Evolutionary conservation across 2,888 invertebrate species (phyloP).

Genomic region (Danaus chrysippus): DNA sequence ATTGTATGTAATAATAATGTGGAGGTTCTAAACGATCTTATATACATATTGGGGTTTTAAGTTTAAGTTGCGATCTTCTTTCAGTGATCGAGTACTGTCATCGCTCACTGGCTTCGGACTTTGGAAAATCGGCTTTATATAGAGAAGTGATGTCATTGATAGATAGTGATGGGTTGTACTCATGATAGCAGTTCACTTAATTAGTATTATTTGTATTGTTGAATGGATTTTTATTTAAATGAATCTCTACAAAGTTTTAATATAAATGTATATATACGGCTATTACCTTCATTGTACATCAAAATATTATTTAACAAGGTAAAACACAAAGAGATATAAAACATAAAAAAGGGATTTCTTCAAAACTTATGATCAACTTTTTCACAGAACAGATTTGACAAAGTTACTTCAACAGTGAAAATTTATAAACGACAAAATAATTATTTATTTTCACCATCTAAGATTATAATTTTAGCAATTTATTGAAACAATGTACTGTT

Average conservation of each 20-base stretch:
- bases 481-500: no score
- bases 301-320: not conserved
- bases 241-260: no score
- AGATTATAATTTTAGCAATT: no score
- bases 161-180: slow-evolving; percentile 25
- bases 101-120: slow-evolving; percentile 45
- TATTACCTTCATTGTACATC: not conserved
- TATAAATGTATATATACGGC: no score
- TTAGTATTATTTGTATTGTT: slow-evolving; percentile 15
- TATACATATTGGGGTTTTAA: slow-evolving; percentile 27
- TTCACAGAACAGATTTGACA: no score
- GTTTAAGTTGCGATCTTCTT: slow-evolving; percentile 27
- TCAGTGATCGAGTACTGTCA: slow-evolving; percentile 56
- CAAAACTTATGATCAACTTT: no score
- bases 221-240: not conserved
- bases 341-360: no score
- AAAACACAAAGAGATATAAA: no score
- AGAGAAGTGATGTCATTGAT: slow-evolving; percentile 25
- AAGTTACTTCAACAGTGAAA: no score
- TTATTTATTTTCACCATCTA: no score
- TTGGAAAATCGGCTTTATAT: slow-evolving; percentile 28
- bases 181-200: slow-evolving; percentile 22
- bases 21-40: slow-evolving; percentile 19
- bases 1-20: slow-evolving; percentile 1
- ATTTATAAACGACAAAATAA: no score